Evolutionary conservation across 2,113 vertebrate species (phyloP), one percentile per base, ranked within the genome.

Genomic region (Scomber scombrus): DNA sequence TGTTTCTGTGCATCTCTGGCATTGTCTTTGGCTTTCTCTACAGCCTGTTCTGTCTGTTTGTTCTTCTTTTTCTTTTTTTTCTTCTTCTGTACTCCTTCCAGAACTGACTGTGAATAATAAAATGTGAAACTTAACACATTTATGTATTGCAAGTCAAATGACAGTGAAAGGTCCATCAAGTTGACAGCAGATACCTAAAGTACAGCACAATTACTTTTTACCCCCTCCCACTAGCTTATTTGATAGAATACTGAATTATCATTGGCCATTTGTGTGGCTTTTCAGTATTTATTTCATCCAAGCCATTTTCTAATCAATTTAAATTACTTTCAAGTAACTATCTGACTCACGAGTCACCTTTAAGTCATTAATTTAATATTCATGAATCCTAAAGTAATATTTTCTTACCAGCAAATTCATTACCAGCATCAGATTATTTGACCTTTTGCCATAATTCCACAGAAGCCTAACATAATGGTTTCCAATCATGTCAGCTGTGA

Each of bases 1-100:
- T 83, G 54, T 74, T 84, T 79, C 67, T 67, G 56, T 26, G n/a
- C 23, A 12, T 79, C 63, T 66, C 78, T 88, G 80, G 82, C 86
- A 81, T 29, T n/a, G 3, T 55, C 21, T 71, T 62, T 62, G 46
- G 66, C 72, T 85, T 75, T 58, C 57, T 82, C 21, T 29, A 16
- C 69, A 55, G 40, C 19, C 45, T 23, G 29, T 29, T 70, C 46
- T 68, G 10, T 82, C 63, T 52, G 19, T 83, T 75, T 69, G 71
- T 60, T 67, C 16, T 34, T 43, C 43, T 45, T 61, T 65, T 60
- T 79, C 62, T 21, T 74, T 31, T 26, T 19, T 19, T 9, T 52
- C 34, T 55, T 56, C 40, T 60, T 64, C 21, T 50, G 47, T 16
- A n/a, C 50, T 60, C 26, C 40, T 13, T 71, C 15, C 18, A 56